Conservation (phyloP, 2,888 invertebrate genomes). For the Epinotia brunnichana region DNA sequence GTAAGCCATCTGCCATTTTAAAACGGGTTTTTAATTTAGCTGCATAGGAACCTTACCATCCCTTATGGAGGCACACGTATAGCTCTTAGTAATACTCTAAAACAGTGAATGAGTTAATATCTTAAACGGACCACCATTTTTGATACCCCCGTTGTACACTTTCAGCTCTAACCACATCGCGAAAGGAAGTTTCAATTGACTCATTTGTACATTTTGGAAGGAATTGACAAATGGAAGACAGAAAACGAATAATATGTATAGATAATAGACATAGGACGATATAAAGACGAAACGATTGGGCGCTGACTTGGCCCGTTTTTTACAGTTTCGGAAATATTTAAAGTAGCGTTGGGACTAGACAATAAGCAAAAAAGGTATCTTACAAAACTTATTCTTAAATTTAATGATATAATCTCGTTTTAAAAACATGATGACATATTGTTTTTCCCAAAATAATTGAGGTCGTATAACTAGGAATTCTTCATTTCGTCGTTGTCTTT, state of each 20-base stretch:
- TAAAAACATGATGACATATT: conserved; percentile 24
- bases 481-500: conserved; percentile 10
- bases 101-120: too few relatives aligned
- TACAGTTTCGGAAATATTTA: conserved; percentile 15
- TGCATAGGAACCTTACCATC: too few relatives aligned
- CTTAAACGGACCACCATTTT: neutral
- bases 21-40: too few relatives aligned
- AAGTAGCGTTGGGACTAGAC: conserved; percentile 64
- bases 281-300: conserved; percentile 10
- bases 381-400: conserved; percentile 48
- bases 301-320: conserved; percentile 25
- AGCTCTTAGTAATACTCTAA: too few relatives aligned
- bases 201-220: conserved; percentile 80
- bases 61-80: too few relatives aligned
- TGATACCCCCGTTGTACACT: neutral
- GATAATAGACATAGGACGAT: conserved; percentile 46
- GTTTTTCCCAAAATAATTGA: neutral
- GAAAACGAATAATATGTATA: conserved; percentile 63
- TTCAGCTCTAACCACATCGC: conserved; percentile 22
- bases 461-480: conserved; percentile 7
- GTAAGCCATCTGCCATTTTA: too few relatives aligned
- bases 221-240: conserved; percentile 82
- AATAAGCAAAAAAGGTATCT: conserved; percentile 57
- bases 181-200: conserved; percentile 77
- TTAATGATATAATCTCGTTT: conserved; percentile 19